These are phyloP conservation scores for Spialia ferax DNA, from an alignment of 2,888 invertebrate genomes.

Conservation along the genomic window DNA sequence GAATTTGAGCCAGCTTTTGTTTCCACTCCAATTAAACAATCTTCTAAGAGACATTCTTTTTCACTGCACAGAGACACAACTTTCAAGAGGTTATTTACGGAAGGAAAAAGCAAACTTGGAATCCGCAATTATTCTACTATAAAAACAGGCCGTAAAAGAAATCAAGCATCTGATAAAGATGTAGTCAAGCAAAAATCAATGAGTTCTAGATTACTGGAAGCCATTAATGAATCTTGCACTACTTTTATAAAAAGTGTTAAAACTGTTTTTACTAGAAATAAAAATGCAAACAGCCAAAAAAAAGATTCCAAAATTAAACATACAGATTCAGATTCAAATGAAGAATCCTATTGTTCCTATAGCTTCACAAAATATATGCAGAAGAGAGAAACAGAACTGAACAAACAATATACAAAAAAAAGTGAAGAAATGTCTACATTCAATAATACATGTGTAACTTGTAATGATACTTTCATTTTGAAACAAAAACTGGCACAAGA, in stretches of 20 bases:
- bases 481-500: conserved; percentile 64
- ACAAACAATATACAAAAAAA: conserved; percentile 40
- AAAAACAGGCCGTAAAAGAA: conserved; percentile 34
- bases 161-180: conserved; percentile 10
- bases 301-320: conserved; percentile 23
- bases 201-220: conserved; percentile 63
- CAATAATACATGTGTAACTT: conserved; percentile 61
- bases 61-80: not conserved
- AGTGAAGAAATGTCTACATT: conserved; percentile 41
- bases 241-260: conserved; percentile 67
- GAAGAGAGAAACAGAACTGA: conserved; percentile 59
- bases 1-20: conserved; percentile 61
- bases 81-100: not conserved
- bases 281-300: conserved; percentile 34
- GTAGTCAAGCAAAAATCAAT: conserved; percentile 49
- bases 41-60: not conserved
- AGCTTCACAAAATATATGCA: conserved; percentile 75
- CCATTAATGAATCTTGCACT: conserved; percentile 72
- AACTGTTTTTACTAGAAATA: conserved; percentile 62
- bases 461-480: conserved; percentile 65
- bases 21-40: conserved; percentile 59
- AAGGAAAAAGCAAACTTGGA: not conserved
- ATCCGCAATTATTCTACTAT: not conserved
- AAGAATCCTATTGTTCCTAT: conserved; percentile 52
- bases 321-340: conserved; percentile 24